Evolutionary conservation across 2,113 vertebrate genomes (phyloP).

Genomic region (Falco punctatus): DNA sequence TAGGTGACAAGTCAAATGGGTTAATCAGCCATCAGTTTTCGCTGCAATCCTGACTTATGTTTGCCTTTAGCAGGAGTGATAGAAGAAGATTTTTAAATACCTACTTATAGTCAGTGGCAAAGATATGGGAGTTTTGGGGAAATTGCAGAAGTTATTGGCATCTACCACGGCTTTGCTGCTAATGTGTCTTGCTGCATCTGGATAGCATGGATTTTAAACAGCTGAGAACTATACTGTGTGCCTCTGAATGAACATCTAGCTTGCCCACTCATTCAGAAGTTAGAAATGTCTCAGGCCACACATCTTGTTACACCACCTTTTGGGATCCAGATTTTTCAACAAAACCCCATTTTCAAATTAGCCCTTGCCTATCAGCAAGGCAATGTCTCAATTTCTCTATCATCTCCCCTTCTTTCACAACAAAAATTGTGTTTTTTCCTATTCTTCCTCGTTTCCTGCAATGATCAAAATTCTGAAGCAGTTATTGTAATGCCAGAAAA

Average conservation of each 20-base stretch:
- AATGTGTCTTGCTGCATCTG: neutral
- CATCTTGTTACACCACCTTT: neutral
- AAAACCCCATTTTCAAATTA: neutral
- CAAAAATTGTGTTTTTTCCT: neutral
- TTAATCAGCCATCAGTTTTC: constrained; percentile 33
- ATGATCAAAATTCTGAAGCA: neutral
- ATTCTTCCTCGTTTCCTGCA: neutral
- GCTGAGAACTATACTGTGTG: neutral
- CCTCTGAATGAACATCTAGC: neutral
- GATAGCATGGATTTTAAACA: neutral
- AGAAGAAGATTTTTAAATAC: neutral
- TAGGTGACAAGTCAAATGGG: neutral
- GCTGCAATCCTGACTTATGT: constrained; percentile 12
- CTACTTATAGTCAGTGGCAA: neutral
- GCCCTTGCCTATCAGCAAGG: neutral
- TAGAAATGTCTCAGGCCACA: neutral
- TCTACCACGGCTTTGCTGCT: neutral
- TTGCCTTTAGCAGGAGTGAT: neutral
- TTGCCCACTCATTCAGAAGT: neutral
- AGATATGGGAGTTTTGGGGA: neutral
- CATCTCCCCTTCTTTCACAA: neutral
- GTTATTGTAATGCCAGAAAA: neutral
- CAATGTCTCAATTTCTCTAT: neutral
- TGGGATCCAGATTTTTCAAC: neutral
- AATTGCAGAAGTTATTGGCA: neutral